These are phyloP conservation scores for Macrosteles quadrilineatus DNA, from an alignment of 1,140 invertebrate species.

Conservation along the genomic window DNA sequence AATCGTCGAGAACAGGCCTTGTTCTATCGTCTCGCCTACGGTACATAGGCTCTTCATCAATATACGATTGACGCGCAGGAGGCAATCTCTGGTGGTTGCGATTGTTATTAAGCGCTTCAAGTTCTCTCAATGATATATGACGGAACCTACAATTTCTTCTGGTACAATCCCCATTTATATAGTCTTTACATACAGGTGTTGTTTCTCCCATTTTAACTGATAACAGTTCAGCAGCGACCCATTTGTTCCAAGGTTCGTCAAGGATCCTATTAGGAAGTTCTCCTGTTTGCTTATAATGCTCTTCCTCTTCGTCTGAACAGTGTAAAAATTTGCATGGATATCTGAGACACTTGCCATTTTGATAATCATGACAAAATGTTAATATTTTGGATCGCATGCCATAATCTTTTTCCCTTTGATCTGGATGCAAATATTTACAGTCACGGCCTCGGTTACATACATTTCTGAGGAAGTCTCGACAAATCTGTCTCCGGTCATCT, in stretches of 20 bases:
- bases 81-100: neutral
- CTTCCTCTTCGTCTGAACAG: conserved; percentile 74
- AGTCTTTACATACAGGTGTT: conserved; percentile 20
- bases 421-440: conserved; percentile 72
- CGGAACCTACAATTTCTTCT: conserved; percentile 22
- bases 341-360: conserved; percentile 61
- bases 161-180: conserved; percentile 1
- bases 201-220: neutral
- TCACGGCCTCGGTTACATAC: conserved; percentile 73
- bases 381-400: conserved; percentile 43
- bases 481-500: conserved; percentile 47
- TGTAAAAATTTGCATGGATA: conserved; percentile 70
- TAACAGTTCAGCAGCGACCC: conserved; percentile 18
- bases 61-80: neutral
- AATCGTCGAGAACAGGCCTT: conserved; percentile 13
- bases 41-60: neutral
- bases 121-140: conserved; percentile 23
- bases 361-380: conserved; percentile 83
- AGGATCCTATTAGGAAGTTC: conserved; percentile 56
- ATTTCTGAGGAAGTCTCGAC: conserved; percentile 63
- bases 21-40: conserved; percentile 2
- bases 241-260: conserved; percentile 27
- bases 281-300: conserved; percentile 69
- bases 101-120: neutral
- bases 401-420: conserved; percentile 60